Base-by-base conservation (phyloP, 2,113 vertebrate species). In the Taurulus bubalis region DNA sequence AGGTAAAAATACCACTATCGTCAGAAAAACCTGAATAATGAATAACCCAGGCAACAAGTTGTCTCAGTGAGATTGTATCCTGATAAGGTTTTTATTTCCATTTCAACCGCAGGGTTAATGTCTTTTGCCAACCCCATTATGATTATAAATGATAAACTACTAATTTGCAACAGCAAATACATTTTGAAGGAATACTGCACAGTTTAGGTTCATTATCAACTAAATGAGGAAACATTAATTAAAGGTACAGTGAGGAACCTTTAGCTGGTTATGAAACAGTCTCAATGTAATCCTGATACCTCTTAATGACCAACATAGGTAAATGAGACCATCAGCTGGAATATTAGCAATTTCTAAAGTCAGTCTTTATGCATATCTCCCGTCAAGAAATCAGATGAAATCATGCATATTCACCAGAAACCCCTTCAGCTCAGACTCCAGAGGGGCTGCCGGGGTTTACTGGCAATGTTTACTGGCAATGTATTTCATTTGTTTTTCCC, bases 1-100 rank as follows among this genome's bases (percentile, higher is more conserved):
- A 53, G 22, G 45, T 59, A 88, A 85, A 83, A 85, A 82, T 56
- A 79, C 38, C 60, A 36, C 40, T 55, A 28, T 66, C 18, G 38
- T 64, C 30, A 49, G 15, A 77, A 24, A 63, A 64, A 63, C 24
- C 56, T 24, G 12, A 1, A 22, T 30, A 60, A 68, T 64, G 45
- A 56, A 56, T n/a, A 38, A 60, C 34, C 64, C 11, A 9, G 12
- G 15, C 55, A 45, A 79, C 51, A 62, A 28, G 34, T 71, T 28
- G 30, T 36, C 49, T 55, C 22, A 72, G 53, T 40, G 20, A 60
- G 59, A 30, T 6, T 58, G 24, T 24, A 20, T 15, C 32, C 14
- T 20, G 28, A 40, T 62, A 14, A 18, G 22, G 20, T 32, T 24
- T 74, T n/a, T 32, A 42, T 64, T 70, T 63, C 32, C 1, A 32